phyloP scores from a whole-genome alignment of 2,113 vertebrate genomes.

The Dasypus novemcinctus region DNA sequence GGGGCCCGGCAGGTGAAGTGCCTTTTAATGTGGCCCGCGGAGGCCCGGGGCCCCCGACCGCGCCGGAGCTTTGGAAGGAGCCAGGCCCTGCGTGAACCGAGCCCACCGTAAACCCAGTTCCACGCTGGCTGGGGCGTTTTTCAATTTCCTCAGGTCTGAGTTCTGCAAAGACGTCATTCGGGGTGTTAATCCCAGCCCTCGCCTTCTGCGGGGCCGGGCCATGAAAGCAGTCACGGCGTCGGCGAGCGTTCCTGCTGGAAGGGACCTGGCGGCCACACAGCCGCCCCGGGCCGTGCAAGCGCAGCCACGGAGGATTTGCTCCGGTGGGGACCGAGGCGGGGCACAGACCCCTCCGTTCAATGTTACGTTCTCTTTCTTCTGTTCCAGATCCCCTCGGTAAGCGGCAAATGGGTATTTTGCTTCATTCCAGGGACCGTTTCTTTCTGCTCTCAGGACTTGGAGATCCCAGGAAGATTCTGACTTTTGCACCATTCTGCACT shows the following conservation, averaged over 20 bases:
- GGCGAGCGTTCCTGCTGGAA: not conserved
- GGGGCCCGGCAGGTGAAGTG: not conserved
- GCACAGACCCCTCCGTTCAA: not conserved
- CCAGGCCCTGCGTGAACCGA: not conserved
- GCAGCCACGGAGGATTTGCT: not conserved
- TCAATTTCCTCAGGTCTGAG: constrained; percentile 39
- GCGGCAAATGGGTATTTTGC: not conserved
- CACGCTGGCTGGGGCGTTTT: not conserved
- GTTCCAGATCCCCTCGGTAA: not conserved
- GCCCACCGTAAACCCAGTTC: not conserved
- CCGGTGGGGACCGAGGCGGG: accelerated
- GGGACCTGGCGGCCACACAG: not conserved
- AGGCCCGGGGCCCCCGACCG: not conserved
- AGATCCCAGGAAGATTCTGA: constrained; percentile 25
- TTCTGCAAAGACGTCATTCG: not conserved
- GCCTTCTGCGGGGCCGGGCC: not conserved
- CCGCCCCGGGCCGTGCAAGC: not conserved
- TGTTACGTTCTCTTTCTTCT: not conserved
- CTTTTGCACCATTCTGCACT: not conserved
- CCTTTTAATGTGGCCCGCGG: constrained; percentile 25
- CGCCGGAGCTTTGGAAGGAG: not conserved
- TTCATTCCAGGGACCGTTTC: not conserved
- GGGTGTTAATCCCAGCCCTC: not conserved
- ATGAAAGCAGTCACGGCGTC: not conserved
- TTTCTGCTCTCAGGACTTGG: not conserved